phyloP scores from a whole-genome alignment of 2,888 invertebrate genomes.

The Drosophila nigricruria region DNA sequence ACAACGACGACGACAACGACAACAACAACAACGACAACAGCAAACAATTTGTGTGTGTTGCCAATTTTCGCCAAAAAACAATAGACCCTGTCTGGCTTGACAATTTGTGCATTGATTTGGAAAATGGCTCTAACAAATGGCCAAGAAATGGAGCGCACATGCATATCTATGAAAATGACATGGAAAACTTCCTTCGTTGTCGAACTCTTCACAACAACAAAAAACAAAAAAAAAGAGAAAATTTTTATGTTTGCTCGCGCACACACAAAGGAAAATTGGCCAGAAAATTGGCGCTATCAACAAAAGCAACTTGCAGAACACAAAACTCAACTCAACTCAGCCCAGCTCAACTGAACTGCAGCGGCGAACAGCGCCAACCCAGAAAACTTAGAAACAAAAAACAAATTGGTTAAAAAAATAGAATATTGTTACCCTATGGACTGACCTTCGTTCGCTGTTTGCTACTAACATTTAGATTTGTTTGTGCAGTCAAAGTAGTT shows the following conservation, averaged over 20 bases:
- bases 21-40: slow-evolving; percentile 20
- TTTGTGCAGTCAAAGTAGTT: slow-evolving; percentile 37
- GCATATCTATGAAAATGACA: slow-evolving; percentile 39
- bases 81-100: slow-evolving; percentile 52
- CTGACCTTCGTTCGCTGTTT: slow-evolving; percentile 70
- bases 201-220: slow-evolving; percentile 17
- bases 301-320: slow-evolving; percentile 63
- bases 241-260: no score
- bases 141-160: slow-evolving; percentile 61
- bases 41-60: slow-evolving; percentile 61
- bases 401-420: slow-evolving; percentile 28
- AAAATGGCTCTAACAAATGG: slow-evolving; percentile 68
- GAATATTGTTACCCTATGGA: slow-evolving; percentile 55
- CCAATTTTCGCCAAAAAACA: slow-evolving; percentile 63
- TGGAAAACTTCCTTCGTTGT: slow-evolving; percentile 36
- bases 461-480: slow-evolving; percentile 75
- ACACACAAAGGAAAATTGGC: slow-evolving; percentile 63
- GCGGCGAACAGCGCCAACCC: slow-evolving; percentile 13
- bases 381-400: slow-evolving; percentile 34
- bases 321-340: background rate
- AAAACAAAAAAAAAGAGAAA: slow-evolving; percentile 28
- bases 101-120: slow-evolving; percentile 81
- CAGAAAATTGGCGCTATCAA: slow-evolving; percentile 74
- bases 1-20: slow-evolving; percentile 19
- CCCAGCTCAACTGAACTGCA: slow-evolving; percentile 1